Base-by-base conservation (phyloP, 1,140 invertebrate genomes). In the Chrysopa pallens region DNA sequence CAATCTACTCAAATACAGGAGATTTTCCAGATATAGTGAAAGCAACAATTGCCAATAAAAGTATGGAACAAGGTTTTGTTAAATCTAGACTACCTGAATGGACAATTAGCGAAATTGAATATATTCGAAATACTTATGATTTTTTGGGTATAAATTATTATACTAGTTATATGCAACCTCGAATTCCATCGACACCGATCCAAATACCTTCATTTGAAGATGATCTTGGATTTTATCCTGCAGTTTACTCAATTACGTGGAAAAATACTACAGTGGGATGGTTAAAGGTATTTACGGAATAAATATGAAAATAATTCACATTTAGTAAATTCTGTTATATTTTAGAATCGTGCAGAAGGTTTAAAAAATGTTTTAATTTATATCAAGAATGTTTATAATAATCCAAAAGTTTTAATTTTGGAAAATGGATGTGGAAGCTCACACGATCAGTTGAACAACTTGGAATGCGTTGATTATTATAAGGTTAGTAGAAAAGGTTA, bases 1-100 rank as follows among this genome's bases (percentile, higher is more conserved):
- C 74, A 12, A 70, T 80, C 43, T 72, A 70, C 56, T 66, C 66
- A 0, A 39, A 54, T 40, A 45, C 57, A 0, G 77, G 78, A 0
- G 72, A 78, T 52, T 81, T 79, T 56, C 74, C 78, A 0, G 46
- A 52, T 14, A 43, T 71, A 0, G 73, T 80, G 70, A 64, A 69
- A 40, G 50, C 58, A 9, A 53, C 62, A 31, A 60, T 78, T 40
- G 67, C 54, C 37, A 51, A 45, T 4, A 74, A 69, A 41, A 78
- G 72, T 51, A 55, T 46, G 23, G 47, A 52, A 6, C 68, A 78
- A 50, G 64, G 69, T 2, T 66, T 60, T 38, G 31, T 50, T 0
- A 57, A 52, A 29, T 70, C 68, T 0, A 52, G 61, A 40, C 47
- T 70, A 2, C 68, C 67, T 0, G 33, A 48, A 40, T 63, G 70